phyloP scores from a whole-genome alignment of 2,888 invertebrate species.

The Mechanitis mazaeus region DNA sequence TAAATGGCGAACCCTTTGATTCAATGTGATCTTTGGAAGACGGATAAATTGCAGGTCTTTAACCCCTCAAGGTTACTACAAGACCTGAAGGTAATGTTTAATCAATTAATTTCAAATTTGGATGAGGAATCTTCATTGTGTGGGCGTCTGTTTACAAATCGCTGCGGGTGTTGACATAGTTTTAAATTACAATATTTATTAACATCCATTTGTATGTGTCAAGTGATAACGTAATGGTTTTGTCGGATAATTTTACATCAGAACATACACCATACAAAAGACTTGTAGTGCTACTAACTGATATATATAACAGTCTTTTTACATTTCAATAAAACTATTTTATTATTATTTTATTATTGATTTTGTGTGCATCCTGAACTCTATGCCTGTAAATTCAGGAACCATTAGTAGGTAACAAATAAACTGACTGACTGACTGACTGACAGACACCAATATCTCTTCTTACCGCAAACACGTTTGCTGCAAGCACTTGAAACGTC shows the following conservation, averaged over 20 bases:
- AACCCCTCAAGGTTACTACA: slow-evolving; percentile 38
- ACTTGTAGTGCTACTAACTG: neutral
- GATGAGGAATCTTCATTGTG: slow-evolving; percentile 34
- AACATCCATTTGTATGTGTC: slow-evolving; percentile 5
- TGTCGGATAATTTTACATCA: slow-evolving; percentile 1
- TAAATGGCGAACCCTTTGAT: no score
- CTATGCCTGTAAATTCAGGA: no score
- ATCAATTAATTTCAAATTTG: slow-evolving; percentile 28
- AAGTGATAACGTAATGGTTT: neutral
- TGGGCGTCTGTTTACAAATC: slow-evolving; percentile 25
- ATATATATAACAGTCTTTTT: neutral
- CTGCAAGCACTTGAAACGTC: no score
- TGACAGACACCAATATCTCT: no score
- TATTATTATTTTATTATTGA: no score
- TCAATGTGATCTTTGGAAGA: slow-evolving; percentile 21
- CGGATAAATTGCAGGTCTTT: slow-evolving; percentile 33
- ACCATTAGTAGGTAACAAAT: no score
- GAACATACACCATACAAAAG: no score
- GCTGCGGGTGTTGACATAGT: slow-evolving; percentile 20
- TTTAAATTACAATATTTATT: slow-evolving; percentile 14
- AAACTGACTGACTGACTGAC: no score
- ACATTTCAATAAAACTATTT: no score
- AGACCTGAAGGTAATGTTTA: slow-evolving; percentile 12
- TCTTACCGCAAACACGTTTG: no score
- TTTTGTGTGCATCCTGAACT: no score